Percentiles rank a stretch among this genome's conserved stretches.
phyloP scores from a whole-genome alignment of 2,113 vertebrate genomes.

The Scortum barcoo region DNA sequence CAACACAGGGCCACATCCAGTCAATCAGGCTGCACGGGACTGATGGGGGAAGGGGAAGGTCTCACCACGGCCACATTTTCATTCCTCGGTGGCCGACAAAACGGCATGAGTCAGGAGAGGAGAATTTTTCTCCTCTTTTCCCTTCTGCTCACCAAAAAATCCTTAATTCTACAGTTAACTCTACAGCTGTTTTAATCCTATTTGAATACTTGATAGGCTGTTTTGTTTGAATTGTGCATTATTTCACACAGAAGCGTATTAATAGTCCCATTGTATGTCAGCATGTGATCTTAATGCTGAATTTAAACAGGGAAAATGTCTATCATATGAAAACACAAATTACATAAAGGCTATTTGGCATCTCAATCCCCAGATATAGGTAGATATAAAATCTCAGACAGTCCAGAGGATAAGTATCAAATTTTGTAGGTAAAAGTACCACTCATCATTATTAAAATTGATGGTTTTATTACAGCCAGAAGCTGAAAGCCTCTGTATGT shows the following conservation, averaged over 20 bases:
- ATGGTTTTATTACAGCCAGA: neutral
- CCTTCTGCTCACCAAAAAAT: neutral
- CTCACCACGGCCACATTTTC: slow-evolving; percentile 15
- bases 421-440: neutral
- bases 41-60: slow-evolving; percentile 45
- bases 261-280: neutral
- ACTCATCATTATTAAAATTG: accelerated
- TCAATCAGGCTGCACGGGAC: slow-evolving; percentile 67
- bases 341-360: neutral
- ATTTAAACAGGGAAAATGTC: neutral
- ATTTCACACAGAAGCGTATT: neutral
- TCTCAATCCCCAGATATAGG: neutral
- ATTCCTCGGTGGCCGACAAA: slow-evolving; percentile 43
- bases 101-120: slow-evolving; percentile 11
- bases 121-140: neutral
- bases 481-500: neutral
- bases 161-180: neutral
- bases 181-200: neutral
- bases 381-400: neutral
- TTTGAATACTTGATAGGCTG: neutral
- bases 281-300: neutral
- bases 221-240: neutral
- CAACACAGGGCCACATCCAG: slow-evolving; percentile 55
- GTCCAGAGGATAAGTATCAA: neutral
- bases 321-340: neutral